Base-by-base conservation (phyloP, 1,140 invertebrate species). In the Dendroctonus valens region DNA sequence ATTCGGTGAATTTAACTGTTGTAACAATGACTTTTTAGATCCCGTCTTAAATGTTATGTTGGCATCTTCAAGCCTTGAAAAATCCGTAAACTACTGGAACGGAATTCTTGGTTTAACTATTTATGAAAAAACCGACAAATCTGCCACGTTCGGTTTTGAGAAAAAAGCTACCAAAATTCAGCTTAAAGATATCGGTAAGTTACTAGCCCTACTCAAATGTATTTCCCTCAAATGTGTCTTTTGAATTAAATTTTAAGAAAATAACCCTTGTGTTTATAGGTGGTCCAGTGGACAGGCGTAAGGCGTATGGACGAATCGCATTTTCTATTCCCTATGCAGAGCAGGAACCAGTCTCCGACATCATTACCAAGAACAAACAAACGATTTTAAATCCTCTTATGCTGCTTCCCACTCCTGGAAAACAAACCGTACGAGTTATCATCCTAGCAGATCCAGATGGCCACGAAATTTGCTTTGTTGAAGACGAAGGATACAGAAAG, bases 381-480 rank as follows among this genome's bases (percentile, higher is more conserved):
- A 93, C 85, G 49, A 93, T 97, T 70, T 79, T 98, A 7, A 98
- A 90, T 3, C 92, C 93, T 9, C 80, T 96, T 7, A 89, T 97
- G 40, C 91, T 88, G 62, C 80, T 99, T 53, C 93, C 96, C 73
- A 99, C 97, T 0, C 96, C 96, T 0, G 97, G 94, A 52, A 99
- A 99, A 81, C 94, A 94, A 3, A 92, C 92, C 7, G 97, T 99
- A 0, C 83, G 91, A 66, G 97, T 99, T 38, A 92, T 99, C 15
- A 99, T 99, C 74, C 81, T 98, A 6, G 91, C 91, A 39, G 97
- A 99, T 83, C 96, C 96, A 2, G 94, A 99, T 83, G 93, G 87
- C 1, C 96, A 99, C 82, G 96, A 99, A 83, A 99, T 99, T 67
- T 98, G 97, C 81, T 98, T 98, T 81, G 97, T 99, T 11, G 96